Conservation (phyloP, 2,113 vertebrate species). For the Excalfactoria chinensis region DNA sequence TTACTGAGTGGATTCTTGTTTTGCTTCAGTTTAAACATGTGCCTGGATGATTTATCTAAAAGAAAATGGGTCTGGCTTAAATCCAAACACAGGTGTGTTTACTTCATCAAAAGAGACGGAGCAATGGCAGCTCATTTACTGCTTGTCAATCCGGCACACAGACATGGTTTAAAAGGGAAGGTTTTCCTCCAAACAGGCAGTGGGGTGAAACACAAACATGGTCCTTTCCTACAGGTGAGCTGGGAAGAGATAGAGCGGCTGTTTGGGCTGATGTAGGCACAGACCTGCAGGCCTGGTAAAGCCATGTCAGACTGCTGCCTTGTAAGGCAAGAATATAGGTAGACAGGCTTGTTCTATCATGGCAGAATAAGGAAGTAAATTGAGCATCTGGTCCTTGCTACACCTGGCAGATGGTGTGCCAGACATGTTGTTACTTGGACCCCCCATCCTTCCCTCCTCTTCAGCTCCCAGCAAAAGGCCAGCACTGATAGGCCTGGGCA, state of each 20-base stretch:
- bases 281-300: background rate
- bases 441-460: background rate
- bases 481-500: background rate
- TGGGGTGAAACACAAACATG: background rate
- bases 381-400: background rate
- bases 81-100: background rate
- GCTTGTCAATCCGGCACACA: background rate
- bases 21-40: background rate
- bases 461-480: background rate
- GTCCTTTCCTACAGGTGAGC: background rate
- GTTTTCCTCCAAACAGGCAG: background rate
- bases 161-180: background rate
- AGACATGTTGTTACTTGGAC: background rate
- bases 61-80: background rate
- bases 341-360: background rate
- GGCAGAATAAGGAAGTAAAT: background rate
- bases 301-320: too few relatives aligned
- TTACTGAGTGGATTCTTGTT: background rate
- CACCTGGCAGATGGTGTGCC: constrained; percentile 17
- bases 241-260: background rate
- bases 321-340: too few relatives aligned
- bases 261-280: background rate
- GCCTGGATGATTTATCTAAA: background rate
- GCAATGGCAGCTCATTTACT: background rate
- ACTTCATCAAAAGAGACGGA: background rate